These are phyloP conservation scores for Laterallus jamaicensis DNA, from an alignment of 2,113 vertebrate genomes.

Conservation along the genomic window DNA sequence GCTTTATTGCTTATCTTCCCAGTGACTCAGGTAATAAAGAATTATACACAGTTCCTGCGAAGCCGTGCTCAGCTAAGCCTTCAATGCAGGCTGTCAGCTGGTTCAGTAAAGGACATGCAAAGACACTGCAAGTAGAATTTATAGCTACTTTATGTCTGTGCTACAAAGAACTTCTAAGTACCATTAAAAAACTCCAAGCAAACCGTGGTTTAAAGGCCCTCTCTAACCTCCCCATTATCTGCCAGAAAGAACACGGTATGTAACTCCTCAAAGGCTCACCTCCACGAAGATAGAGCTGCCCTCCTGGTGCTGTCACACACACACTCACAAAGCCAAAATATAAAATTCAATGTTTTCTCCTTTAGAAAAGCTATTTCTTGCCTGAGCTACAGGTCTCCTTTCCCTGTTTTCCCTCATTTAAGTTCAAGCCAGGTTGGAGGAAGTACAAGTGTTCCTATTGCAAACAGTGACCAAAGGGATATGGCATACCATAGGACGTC, in stretches of 20 bases:
- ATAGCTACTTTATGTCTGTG: neutral
- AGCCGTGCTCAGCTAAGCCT: neutral
- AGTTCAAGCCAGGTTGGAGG: neutral
- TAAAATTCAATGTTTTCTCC: neutral
- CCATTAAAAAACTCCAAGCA: neutral
- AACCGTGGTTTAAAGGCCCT: neutral
- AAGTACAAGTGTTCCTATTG: neutral
- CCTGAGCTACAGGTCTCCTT: neutral
- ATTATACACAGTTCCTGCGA: neutral
- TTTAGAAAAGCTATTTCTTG: neutral
- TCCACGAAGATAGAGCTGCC: neutral
- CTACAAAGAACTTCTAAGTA: neutral
- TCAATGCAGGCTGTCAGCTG: neutral
- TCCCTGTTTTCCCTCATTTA: neutral
- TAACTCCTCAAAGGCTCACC: neutral
- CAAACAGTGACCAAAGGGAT: neutral
- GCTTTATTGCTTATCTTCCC: neutral
- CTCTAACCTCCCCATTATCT: neutral
- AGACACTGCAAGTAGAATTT: slow-evolving; percentile 6
- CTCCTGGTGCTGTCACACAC: neutral
- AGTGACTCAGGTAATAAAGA: neutral
- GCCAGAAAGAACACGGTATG: neutral
- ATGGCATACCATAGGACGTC: too few species aligned
- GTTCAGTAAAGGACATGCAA: neutral
- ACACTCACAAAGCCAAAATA: neutral